These are phyloP conservation scores for Synergus umbraculus DNA, from an alignment of 2,888 invertebrate species.

Conservation along the genomic window DNA sequence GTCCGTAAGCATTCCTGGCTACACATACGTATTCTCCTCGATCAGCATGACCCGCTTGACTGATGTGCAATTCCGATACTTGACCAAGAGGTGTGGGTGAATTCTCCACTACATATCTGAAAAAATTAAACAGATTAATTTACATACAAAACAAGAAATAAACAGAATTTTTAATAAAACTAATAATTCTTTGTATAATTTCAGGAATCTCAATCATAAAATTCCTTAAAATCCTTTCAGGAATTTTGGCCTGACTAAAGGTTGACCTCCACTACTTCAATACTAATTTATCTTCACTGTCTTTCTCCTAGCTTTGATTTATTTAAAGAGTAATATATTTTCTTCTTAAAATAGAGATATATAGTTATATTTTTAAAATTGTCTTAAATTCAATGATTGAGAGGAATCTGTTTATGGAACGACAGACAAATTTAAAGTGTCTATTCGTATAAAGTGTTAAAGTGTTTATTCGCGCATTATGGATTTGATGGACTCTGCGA, in stretches of 20 bases:
- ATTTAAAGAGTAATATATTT: no score
- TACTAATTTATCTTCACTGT: no score
- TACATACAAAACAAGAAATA: no score
- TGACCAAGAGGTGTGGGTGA: conserved; percentile 75
- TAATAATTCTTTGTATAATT: no score
- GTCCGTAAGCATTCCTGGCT: conserved; percentile 82
- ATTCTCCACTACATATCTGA: conserved; percentile 72
- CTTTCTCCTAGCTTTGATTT: no score
- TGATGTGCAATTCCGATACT: conserved; percentile 80
- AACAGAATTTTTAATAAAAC: no score
- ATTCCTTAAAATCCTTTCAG: no score
- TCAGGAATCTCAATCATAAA: no score
- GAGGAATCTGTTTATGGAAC: neutral
- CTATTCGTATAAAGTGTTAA: conserved; percentile 28
- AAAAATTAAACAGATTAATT: neutral
- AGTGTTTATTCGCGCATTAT: conserved; percentile 6
- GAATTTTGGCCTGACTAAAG: no score
- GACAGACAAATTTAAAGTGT: conserved; percentile 1
- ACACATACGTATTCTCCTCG: conserved; percentile 82
- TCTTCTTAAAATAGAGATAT: no score
- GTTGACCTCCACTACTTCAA: no score
- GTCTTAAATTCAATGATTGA: neutral
- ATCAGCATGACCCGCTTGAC: conserved; percentile 79
- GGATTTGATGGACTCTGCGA: conserved; percentile 29
- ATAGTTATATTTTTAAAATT: neutral